Percentiles rank a stretch among this genome's conserved stretches.
phyloP scores from a whole-genome alignment of 2,113 vertebrate genomes.

The Verasper variegatus region DNA sequence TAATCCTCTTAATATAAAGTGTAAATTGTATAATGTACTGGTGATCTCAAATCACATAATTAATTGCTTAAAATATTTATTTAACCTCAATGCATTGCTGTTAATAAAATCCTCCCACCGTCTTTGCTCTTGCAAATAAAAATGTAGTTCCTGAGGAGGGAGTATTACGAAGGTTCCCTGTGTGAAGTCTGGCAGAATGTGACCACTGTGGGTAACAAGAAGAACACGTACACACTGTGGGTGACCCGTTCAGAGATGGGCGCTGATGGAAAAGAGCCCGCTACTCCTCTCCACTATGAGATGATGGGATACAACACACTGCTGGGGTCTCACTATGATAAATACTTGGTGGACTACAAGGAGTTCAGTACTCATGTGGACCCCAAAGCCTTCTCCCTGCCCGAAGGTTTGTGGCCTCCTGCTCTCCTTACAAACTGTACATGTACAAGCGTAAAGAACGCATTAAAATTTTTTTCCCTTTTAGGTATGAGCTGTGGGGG shows the following conservation, averaged over 20 bases:
- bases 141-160: conserved; percentile 82
- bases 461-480: background rate
- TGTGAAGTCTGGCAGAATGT: conserved; percentile 86
- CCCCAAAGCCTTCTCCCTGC: conserved; percentile 72
- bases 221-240: conserved; percentile 86
- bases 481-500: conserved; percentile 77
- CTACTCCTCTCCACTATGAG: conserved; percentile 82
- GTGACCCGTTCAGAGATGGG: conserved; percentile 75
- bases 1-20: too few relatives aligned
- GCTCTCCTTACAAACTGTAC: background rate
- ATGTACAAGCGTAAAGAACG: background rate
- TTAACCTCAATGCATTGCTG: background rate
- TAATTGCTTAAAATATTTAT: background rate
- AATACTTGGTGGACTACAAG: conserved; percentile 84
- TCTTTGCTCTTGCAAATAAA: background rate
- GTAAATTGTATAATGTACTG: too few relatives aligned
- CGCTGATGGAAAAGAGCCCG: conserved; percentile 30
- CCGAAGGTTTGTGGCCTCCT: conserved; percentile 72
- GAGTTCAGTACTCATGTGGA: conserved; percentile 79
- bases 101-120: background rate
- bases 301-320: conserved; percentile 86
- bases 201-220: conserved; percentile 77
- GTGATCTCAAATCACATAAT: background rate
- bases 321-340: conserved; percentile 87
- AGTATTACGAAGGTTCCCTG: conserved; percentile 79